Evolutionary conservation across 2,113 vertebrate genomes (phyloP), one percentile per base, ranked within the genome.

Genomic region (Salminus brasiliensis): DNA sequence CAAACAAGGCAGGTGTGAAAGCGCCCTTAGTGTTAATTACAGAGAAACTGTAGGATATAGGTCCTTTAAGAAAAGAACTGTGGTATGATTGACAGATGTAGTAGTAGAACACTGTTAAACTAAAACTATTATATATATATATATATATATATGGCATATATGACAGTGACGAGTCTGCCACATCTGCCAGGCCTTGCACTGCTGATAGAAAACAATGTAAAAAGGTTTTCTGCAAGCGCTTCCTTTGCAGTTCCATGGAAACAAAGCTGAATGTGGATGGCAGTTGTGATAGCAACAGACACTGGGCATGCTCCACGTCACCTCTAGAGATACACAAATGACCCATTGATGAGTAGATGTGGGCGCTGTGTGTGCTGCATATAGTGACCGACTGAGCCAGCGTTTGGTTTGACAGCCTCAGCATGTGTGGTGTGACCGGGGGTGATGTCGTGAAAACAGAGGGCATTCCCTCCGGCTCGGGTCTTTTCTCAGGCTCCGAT

Each of bases 271-370:
- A 72, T 76, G 45, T 76, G 45, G 12, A 41, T 41, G 27, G 39
- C 55, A 67, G 73, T 73, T 52, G 43, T 63, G 52, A 73, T 36
- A 59, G 62, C 71, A 36, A 49, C 23, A 34, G 15, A 72, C 13
- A 25, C n/a, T 45, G n/a, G 72, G 39, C 10, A 2, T 36, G 29
- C 6, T 59, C 23, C 63, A 80, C 39, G 45, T 60, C 72, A 65
- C 72, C 62, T 80, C 47, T 80, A 70, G 63, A 73, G 80, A 70
- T 18, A 49, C 47, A 83, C 80, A 84, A 82, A 67, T 36, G 68
- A 76, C 27, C 53, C 76, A 72, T 67, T 80, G 74, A 83, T 39
- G 25, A 34, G 18, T 63, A 5, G 72, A 76, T 73, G 29, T 36
- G 45, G 62, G 10, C 18, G 41, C 45, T 45, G 66, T 15, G 36